Percentiles rank a stretch among this genome's conserved stretches.
These are phyloP conservation scores for Symphodus melops DNA, from an alignment of 2,113 vertebrate species.

Conservation along the genomic window DNA sequence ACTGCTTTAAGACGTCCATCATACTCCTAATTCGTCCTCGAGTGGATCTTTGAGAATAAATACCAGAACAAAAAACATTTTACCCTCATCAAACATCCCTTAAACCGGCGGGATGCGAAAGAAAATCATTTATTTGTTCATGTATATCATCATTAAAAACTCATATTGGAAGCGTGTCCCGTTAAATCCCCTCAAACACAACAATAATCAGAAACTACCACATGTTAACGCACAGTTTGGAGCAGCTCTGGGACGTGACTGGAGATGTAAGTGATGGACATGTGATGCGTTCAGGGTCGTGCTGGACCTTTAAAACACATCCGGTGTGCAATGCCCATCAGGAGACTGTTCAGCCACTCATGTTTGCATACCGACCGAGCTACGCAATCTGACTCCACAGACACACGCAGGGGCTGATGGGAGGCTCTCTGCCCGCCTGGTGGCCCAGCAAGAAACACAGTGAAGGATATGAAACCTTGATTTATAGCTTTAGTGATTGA, in stretches of 20 bases:
- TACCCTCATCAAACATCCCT: neutral
- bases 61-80: no score
- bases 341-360: slow-evolving; percentile 39
- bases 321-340: slow-evolving; percentile 50
- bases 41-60: neutral
- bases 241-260: neutral
- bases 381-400: slow-evolving; percentile 61
- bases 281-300: neutral
- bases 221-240: no score
- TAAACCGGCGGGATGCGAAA: neutral
- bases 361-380: slow-evolving; percentile 68
- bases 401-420: slow-evolving; percentile 41
- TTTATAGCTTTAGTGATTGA: no score
- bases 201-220: neutral
- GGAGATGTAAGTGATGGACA: neutral
- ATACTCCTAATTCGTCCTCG: neutral
- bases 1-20: neutral
- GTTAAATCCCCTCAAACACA: neutral
- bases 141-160: neutral
- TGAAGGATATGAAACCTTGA: neutral
- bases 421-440: slow-evolving; percentile 33
- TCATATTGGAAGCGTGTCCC: neutral
- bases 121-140: no score
- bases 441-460: slow-evolving; percentile 3
- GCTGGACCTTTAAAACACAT: slow-evolving; percentile 14